Conservation (phyloP, 2,888 invertebrate genomes). For the Bibio marci region DNA sequence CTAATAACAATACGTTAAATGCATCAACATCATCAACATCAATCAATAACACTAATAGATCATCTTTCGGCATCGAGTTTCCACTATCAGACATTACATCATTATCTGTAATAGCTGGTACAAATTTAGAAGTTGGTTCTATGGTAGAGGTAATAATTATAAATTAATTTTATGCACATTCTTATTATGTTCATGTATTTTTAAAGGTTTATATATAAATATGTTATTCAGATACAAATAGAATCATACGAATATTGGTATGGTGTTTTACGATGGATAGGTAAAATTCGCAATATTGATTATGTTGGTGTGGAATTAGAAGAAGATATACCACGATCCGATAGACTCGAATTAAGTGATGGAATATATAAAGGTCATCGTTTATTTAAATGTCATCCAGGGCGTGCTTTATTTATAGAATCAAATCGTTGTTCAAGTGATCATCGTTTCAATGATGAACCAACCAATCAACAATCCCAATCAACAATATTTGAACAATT, state of each 20-base stretch:
- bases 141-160: conserved; percentile 52
- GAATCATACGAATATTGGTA: conserved; percentile 30
- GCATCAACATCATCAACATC: too few species aligned
- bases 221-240: neutral
- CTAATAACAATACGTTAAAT: too few species aligned
- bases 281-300: conserved; percentile 34
- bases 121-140: conserved; percentile 61
- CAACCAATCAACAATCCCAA: conserved; percentile 16
- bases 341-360: conserved; percentile 50
- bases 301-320: conserved; percentile 53
- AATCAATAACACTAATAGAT: too few species aligned
- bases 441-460: conserved; percentile 52
- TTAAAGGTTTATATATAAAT: conserved; percentile 34
- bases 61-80: too few species aligned
- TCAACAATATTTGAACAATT: conserved; percentile 31
- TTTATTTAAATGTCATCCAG: conserved; percentile 61
- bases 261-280: conserved; percentile 85
- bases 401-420: conserved; percentile 66
- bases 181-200: conserved; percentile 18
- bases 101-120: conserved; percentile 23
- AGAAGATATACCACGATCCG: conserved; percentile 51
- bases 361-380: conserved; percentile 57
- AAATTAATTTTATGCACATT: conserved; percentile 12
- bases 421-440: conserved; percentile 64
- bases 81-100: too few species aligned